Conservation (phyloP, 2,113 vertebrate genomes). For the Halcyon malimbica region DNA sequence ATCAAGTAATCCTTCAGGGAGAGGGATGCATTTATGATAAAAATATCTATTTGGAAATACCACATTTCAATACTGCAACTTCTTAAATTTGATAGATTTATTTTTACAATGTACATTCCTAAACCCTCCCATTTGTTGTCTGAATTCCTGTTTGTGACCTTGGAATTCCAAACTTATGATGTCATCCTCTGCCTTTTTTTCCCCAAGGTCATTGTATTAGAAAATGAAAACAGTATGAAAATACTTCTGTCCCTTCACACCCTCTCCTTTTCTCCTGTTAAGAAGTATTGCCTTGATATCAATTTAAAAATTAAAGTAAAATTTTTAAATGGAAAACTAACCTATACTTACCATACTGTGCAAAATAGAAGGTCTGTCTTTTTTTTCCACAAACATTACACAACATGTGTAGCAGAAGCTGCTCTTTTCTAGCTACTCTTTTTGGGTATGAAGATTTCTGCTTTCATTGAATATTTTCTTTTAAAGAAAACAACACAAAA, state of each 20-base stretch:
- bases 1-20: background rate
- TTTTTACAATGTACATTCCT: constrained; percentile 63
- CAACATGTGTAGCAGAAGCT: background rate
- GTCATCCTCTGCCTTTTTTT: constrained; percentile 64
- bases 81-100: constrained; percentile 58
- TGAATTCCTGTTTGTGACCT: constrained; percentile 72
- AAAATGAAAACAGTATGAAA: constrained; percentile 66
- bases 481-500: background rate
- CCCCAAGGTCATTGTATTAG: constrained; percentile 58
- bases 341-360: background rate
- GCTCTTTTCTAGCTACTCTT: background rate
- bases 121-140: constrained; percentile 63
- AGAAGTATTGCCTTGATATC: background rate
- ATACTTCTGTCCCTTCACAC: constrained; percentile 47
- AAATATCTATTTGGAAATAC: background rate
- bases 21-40: background rate
- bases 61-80: background rate
- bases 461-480: background rate
- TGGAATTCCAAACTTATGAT: constrained; percentile 64
- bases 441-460: background rate
- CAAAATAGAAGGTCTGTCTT: background rate
- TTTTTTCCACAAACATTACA: background rate
- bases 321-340: background rate
- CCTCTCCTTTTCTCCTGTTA: constrained; percentile 50
- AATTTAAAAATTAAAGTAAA: background rate